Evolutionary conservation across 1,140 invertebrate genomes (phyloP).

Genomic region (Anadara kagoshimensis): DNA sequence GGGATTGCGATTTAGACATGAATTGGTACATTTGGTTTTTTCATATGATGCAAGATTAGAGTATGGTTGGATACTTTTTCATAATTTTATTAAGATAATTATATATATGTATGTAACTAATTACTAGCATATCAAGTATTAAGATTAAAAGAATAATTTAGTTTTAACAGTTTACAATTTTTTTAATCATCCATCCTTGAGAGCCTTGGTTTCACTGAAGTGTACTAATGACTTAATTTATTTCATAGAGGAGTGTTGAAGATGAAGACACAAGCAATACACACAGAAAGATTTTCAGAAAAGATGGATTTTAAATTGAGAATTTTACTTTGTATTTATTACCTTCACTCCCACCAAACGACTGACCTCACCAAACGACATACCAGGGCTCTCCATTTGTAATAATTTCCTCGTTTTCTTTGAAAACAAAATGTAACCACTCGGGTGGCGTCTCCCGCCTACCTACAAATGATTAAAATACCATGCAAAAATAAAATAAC

Average conservation of each 20-base stretch:
- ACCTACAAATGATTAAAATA: conserved; percentile 50
- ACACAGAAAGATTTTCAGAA: neutral
- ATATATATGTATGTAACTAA: too few relatives aligned
- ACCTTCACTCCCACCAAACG: conserved; percentile 96
- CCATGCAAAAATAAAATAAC: conserved; percentile 43
- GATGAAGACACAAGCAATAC: neutral
- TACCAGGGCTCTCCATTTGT: conserved; percentile 92
- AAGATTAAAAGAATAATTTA: too few relatives aligned
- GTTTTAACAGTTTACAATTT: too few relatives aligned
- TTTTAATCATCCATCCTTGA: too few relatives aligned
- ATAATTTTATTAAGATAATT: too few relatives aligned
- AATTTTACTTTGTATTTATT: conserved; percentile 55
- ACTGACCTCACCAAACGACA: conserved; percentile 97
- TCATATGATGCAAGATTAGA: too few relatives aligned
- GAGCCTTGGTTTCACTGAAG: too few relatives aligned
- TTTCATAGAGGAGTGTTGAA: neutral
- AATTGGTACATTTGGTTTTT: too few relatives aligned
- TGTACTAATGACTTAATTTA: too few relatives aligned
- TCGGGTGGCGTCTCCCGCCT: conserved; percentile 79
- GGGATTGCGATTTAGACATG: too few relatives aligned
- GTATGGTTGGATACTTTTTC: too few relatives aligned
- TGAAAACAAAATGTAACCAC: conserved; percentile 99
- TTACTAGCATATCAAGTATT: too few relatives aligned
- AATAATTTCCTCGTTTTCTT: conserved; percentile 94
- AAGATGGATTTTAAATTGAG: neutral